phyloP scores from a whole-genome alignment of 2,888 invertebrate genomes.

The Nesidiocoris tenuis region DNA sequence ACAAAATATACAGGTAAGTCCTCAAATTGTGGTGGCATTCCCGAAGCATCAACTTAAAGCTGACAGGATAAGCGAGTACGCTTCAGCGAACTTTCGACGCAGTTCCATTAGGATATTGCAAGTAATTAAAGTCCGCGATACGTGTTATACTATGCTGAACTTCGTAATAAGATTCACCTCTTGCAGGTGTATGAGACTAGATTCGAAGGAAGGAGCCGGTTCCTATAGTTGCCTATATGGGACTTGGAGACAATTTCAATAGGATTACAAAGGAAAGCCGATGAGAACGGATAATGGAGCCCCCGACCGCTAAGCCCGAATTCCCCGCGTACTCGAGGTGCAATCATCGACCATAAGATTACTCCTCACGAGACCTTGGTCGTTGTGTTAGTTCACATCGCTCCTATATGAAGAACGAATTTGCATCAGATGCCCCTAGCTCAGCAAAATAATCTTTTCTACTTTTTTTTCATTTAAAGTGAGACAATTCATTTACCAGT shows the following conservation, averaged over 20 bases:
- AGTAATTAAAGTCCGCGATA: background rate
- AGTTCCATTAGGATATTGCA: background rate
- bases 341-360: background rate
- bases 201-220: background rate
- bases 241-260: slow-evolving; percentile 3
- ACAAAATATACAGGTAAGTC: no score
- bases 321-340: background rate
- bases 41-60: background rate
- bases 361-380: background rate
- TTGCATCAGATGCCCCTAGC: no score
- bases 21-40: background rate
- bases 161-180: background rate
- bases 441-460: no score
- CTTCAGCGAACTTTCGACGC: background rate
- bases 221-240: background rate
- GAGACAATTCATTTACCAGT: no score
- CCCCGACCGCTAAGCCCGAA: slow-evolving; percentile 23
- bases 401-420: no score
- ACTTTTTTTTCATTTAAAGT: no score
- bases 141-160: background rate
- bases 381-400: no score
- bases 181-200: background rate
- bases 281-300: slow-evolving; percentile 17
- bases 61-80: background rate
- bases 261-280: slow-evolving; percentile 13